Percentiles rank a stretch among this genome's conserved stretches.
Evolutionary conservation across 2,888 invertebrate species (phyloP).

Genomic region (Antheraea yamamai): DNA sequence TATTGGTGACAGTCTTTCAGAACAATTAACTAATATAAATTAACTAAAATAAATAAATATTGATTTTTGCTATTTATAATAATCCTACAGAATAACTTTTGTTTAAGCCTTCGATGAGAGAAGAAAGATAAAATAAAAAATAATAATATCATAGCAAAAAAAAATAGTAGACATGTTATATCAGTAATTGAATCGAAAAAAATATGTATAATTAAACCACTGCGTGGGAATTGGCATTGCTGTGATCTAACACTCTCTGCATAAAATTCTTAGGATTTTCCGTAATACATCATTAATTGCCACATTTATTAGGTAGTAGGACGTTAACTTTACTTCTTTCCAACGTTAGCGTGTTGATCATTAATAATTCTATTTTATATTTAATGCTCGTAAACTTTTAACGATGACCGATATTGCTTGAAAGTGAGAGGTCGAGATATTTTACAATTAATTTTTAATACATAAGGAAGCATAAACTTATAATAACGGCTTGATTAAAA

Average conservation of each 20-base stretch:
- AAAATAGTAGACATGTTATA: too few relatives aligned
- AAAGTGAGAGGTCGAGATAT: slow-evolving; percentile 8
- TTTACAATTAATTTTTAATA: slow-evolving; percentile 74
- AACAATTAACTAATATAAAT: too few relatives aligned
- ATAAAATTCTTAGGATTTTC: too few relatives aligned
- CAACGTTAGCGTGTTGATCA: not conserved
- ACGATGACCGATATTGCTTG: slow-evolving; percentile 61
- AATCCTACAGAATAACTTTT: not conserved
- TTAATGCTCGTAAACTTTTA: slow-evolving; percentile 42
- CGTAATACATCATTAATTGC: too few relatives aligned
- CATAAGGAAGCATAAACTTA: slow-evolving; percentile 42
- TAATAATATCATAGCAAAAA: too few relatives aligned
- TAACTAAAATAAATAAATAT: too few relatives aligned
- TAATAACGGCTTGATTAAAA: not conserved
- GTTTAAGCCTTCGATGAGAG: not conserved
- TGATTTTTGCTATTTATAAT: not conserved
- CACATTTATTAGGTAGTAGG: not conserved
- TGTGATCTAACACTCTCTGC: too few relatives aligned
- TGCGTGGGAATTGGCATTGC: too few relatives aligned
- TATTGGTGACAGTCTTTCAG: too few relatives aligned
- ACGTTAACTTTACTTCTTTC: not conserved
- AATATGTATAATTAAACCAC: too few relatives aligned
- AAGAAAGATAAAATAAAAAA: too few relatives aligned
- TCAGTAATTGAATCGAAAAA: too few relatives aligned
- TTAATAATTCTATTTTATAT: slow-evolving; percentile 19